phyloP scores from a whole-genome alignment of 2,888 invertebrate genomes.

The Hyalella azteca region DNA sequence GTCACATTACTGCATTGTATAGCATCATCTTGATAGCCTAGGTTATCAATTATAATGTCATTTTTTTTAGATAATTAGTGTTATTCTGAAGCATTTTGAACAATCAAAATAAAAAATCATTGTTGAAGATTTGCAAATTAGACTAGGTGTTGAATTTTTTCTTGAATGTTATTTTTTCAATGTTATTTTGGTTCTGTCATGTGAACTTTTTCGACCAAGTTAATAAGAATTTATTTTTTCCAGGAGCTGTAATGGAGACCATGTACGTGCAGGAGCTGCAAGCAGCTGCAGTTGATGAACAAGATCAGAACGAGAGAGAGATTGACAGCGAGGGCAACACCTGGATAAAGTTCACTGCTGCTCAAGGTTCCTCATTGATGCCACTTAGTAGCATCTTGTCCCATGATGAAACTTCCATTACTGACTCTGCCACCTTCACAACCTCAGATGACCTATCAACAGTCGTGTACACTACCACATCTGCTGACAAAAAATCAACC shows the following conservation, averaged over 20 bases:
- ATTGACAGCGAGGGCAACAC: not conserved
- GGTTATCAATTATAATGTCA: not conserved
- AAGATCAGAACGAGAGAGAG: not conserved
- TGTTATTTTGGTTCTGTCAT: not conserved
- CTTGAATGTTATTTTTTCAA: not conserved
- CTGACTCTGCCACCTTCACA: not conserved
- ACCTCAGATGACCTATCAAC: not conserved
- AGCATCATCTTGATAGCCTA: not conserved
- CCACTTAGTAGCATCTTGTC: not conserved
- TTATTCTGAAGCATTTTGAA: not conserved
- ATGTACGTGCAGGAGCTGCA: slow-evolving; percentile 24
- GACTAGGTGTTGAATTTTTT: not conserved
- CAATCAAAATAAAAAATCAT: not conserved
- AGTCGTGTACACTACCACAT: not conserved
- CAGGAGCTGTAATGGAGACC: not conserved
- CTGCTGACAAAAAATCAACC: not conserved
- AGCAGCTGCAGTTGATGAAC: not conserved
- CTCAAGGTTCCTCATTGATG: not conserved
- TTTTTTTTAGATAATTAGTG: not conserved
- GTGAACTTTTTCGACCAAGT: not conserved
- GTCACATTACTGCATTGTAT: not conserved
- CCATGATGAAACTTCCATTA: not conserved
- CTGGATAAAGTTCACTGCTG: slow-evolving; percentile 14
- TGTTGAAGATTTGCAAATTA: not conserved
- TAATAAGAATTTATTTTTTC: not conserved